These are phyloP conservation scores for Solenopsis invicta DNA, from an alignment of 1,140 invertebrate genomes.

Conservation along the genomic window DNA sequence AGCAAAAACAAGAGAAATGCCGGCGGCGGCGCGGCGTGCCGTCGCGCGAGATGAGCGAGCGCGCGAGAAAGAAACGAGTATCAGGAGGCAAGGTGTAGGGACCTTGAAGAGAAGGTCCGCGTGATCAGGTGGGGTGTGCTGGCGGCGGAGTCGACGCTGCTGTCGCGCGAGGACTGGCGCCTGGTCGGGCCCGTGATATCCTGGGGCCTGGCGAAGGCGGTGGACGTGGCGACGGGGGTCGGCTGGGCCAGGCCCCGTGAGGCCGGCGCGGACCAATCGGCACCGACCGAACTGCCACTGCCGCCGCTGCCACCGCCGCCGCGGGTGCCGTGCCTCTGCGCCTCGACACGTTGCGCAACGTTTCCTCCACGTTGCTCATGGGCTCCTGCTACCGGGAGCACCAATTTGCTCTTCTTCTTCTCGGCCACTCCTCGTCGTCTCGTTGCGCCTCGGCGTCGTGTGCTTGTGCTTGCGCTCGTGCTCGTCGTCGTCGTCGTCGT, in stretches of 20 bases:
- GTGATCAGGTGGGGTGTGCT: constrained; percentile 83
- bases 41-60: constrained; percentile 67
- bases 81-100: constrained; percentile 65
- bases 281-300: background rate
- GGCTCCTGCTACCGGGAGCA: constrained; percentile 84
- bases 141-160: constrained; percentile 74
- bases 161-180: constrained; percentile 79
- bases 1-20: background rate
- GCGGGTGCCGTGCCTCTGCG: constrained; percentile 69
- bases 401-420: constrained; percentile 88
- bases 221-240: constrained; percentile 71
- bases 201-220: constrained; percentile 67
- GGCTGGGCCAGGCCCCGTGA: constrained; percentile 69
- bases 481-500: background rate
- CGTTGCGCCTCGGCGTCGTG: constrained; percentile 71
- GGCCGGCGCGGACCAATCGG: constrained; percentile 78
- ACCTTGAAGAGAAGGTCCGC: constrained; percentile 85
- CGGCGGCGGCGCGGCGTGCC: constrained; percentile 40
- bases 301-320: constrained; percentile 32
- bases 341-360: constrained; percentile 72
- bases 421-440: constrained; percentile 84
- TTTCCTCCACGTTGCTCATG: constrained; percentile 82
- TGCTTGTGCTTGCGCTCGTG: constrained; percentile 7
- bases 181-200: constrained; percentile 75
- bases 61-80: constrained; percentile 32